phyloP scores from a whole-genome alignment of 2,888 invertebrate genomes.

The Disparrhopalites patrizii region DNA sequence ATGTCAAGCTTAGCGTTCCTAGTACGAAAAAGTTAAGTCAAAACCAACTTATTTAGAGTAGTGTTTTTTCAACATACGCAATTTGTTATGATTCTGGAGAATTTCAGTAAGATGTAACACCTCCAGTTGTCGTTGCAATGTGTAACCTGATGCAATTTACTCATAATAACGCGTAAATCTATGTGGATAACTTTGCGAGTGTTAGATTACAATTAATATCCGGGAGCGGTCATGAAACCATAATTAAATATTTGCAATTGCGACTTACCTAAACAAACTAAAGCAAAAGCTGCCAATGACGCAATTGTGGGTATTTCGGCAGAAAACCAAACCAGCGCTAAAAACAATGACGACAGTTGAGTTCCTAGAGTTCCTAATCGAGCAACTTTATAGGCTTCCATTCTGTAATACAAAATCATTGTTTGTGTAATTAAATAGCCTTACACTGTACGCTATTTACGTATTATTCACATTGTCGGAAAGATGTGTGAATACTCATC shows the following conservation, averaged over 20 bases:
- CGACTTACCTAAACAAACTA: slow-evolving; percentile 35
- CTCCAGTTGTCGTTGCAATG: too few relatives aligned
- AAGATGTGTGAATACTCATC: background rate
- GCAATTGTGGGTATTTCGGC: slow-evolving; percentile 36
- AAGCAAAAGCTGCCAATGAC: slow-evolving; percentile 31
- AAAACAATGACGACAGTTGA: slow-evolving; percentile 35
- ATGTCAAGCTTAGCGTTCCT: slow-evolving; percentile 56
- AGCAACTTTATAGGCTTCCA: slow-evolving; percentile 38
- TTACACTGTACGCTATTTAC: background rate
- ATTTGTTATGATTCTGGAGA: background rate
- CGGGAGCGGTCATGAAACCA: too few relatives aligned
- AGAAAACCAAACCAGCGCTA: slow-evolving; percentile 35
- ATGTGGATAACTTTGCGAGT: too few relatives aligned
- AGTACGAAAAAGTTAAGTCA: slow-evolving; percentile 12
- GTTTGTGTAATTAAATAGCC: too few relatives aligned
- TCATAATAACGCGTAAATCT: too few relatives aligned
- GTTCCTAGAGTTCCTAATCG: slow-evolving; percentile 35
- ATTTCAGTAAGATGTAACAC: too few relatives aligned
- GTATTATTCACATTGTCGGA: too few relatives aligned
- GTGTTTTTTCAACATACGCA: background rate
- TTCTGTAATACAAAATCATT: slow-evolving; percentile 23
- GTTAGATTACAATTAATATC: too few relatives aligned
- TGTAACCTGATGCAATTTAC: too few relatives aligned
- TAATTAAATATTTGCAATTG: background rate
- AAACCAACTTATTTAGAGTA: background rate